phyloP scores from a whole-genome alignment of 2,888 invertebrate species.

The Cartodere bifasciata region DNA sequence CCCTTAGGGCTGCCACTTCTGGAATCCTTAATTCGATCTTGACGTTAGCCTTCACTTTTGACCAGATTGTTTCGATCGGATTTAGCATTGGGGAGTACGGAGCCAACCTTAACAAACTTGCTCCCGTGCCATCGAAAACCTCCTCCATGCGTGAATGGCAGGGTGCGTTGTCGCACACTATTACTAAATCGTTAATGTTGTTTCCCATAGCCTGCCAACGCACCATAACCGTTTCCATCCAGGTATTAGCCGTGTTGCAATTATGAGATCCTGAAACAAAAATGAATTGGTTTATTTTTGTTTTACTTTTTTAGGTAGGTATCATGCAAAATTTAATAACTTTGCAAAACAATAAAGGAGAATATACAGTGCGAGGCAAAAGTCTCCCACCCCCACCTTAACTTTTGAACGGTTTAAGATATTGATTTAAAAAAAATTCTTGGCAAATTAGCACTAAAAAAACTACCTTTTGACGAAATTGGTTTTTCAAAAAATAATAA shows the following conservation, averaged over 20 bases:
- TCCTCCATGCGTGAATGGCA: conserved; percentile 6
- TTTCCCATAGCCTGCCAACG: conserved; percentile 6
- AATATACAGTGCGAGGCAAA: no score
- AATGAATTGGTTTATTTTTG: no score
- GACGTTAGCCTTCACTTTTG: neutral
- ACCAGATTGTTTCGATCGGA: conserved; percentile 1
- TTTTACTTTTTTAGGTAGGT: no score
- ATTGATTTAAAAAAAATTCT: no score
- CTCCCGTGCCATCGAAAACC: conserved; percentile 3
- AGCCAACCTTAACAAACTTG: neutral
- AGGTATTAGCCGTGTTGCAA: conserved; percentile 6
- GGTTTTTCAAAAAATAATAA: no score
- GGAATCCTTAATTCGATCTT: neutral
- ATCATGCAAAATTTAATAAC: no score
- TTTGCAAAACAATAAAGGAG: no score
- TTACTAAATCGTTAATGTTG: conserved; percentile 5
- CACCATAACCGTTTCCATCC: conserved; percentile 4
- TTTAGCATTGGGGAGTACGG: conserved; percentile 1
- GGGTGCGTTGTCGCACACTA: conserved; percentile 7
- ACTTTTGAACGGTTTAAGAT: no score
- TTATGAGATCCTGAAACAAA: conserved; percentile 8
- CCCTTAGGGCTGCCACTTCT: neutral
- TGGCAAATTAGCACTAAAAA: no score
- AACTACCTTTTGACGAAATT: no score
- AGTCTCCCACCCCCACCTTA: no score